Evolutionary conservation across 2,113 vertebrate genomes (phyloP).

Genomic region (Excalfactoria chinensis): DNA sequence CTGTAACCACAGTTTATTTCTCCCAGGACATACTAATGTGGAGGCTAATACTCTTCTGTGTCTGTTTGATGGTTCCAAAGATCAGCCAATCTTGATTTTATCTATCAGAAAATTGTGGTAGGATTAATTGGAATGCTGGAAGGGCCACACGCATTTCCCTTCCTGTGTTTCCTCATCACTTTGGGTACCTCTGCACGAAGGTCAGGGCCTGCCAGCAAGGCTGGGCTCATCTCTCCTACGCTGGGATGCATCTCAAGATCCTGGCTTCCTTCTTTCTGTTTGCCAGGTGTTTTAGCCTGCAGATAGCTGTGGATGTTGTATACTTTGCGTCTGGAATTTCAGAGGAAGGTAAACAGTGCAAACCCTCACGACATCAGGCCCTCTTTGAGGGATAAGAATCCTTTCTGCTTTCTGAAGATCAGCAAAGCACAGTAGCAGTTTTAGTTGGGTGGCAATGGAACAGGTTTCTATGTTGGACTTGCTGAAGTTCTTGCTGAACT

Average conservation of each 20-base stretch:
- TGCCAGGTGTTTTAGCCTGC: not conserved
- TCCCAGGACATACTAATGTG: not conserved
- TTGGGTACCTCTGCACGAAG: not conserved
- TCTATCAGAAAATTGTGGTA: not conserved
- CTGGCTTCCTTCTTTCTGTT: not conserved
- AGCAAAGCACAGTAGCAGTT: not conserved
- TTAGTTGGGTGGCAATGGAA: not conserved
- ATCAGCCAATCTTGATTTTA: slow-evolving; percentile 12
- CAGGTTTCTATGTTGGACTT: not conserved
- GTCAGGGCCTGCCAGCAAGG: not conserved
- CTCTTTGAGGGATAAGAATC: not conserved
- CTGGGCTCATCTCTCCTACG: not conserved
- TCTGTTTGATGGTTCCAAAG: not conserved
- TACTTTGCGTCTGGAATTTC: not conserved
- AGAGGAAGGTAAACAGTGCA: not conserved
- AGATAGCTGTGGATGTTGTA: not conserved
- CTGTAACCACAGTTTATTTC: slow-evolving; percentile 14
- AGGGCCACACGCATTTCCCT: slow-evolving; percentile 3
- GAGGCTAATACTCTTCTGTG: not conserved
- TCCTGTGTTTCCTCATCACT: not conserved
- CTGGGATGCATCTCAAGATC: not conserved
- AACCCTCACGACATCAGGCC: not conserved
- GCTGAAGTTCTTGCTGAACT: not conserved
- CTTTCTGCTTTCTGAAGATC: not conserved
- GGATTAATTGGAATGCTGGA: not conserved